Conservation (phyloP, 2,888 invertebrate species). For the Aethes cnicana region DNA sequence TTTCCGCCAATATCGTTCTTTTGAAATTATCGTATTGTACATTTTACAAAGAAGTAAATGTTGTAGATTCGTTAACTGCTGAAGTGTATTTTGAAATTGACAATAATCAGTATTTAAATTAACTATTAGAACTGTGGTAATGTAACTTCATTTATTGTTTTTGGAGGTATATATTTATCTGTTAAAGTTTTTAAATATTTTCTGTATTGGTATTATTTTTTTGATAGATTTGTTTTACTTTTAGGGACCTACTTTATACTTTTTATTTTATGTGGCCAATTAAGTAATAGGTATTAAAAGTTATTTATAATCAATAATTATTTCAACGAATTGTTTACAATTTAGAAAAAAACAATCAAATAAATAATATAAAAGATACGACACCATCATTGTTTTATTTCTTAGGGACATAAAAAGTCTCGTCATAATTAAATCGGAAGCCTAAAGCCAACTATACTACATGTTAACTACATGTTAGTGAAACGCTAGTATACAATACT, state of each 20-base stretch:
- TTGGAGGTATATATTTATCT: slow-evolving; percentile 72
- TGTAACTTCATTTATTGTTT: slow-evolving; percentile 64
- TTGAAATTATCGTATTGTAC: slow-evolving; percentile 39
- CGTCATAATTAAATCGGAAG: no score
- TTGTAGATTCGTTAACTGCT: slow-evolving; percentile 44
- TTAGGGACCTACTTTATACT: slow-evolving; percentile 53
- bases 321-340: slow-evolving; percentile 79
- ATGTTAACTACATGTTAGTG: no score
- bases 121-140: slow-evolving; percentile 49
- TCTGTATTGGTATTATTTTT: slow-evolving; percentile 73
- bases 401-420: background rate
- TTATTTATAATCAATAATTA: slow-evolving; percentile 47
- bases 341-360: slow-evolving; percentile 75
- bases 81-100: slow-evolving; percentile 72
- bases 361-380: slow-evolving; percentile 51
- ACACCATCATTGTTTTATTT: slow-evolving; percentile 47
- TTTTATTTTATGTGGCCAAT: slow-evolving; percentile 61
- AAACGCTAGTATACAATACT: no score
- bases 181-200: slow-evolving; percentile 69
- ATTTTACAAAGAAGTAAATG: slow-evolving; percentile 41
- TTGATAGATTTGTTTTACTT: slow-evolving; percentile 56
- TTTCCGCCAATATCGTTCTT: slow-evolving; percentile 42
- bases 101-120: slow-evolving; percentile 81
- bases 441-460: no score
- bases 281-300: slow-evolving; percentile 50